Evolutionary conservation across 2,797 vertebrate species (phyloP).

Genomic region (Iguana delicatissima): DNA sequence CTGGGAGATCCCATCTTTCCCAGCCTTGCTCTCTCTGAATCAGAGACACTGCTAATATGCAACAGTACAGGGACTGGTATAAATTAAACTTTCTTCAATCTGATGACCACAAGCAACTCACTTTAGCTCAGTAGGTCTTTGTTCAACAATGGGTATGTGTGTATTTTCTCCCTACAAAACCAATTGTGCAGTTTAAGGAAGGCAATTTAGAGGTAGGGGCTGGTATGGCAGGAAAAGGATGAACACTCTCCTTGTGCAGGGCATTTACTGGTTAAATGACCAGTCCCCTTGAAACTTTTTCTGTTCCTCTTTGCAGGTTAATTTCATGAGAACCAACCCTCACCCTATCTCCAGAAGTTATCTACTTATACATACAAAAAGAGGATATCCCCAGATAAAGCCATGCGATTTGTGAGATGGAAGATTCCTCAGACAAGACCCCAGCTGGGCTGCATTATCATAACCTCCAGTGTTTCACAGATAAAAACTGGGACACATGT

Average conservation of each 20-base stretch:
- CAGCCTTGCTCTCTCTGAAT: no score
- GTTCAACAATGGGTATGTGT: background rate
- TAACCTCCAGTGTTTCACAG: no score
- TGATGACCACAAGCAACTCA: no score
- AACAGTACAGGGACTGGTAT: no score
- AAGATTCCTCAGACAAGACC: no score
- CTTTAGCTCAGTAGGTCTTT: background rate
- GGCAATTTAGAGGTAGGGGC: background rate
- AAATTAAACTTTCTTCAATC: no score
- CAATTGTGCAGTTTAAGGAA: background rate
- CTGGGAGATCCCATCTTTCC: no score
- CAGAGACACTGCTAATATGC: no score
- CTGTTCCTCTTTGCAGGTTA: background rate
- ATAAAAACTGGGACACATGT: no score
- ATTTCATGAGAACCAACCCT: background rate
- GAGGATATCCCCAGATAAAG: no score
- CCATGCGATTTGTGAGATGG: no score
- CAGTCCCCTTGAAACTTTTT: no score
- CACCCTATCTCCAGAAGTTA: background rate
- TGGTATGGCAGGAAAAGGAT: background rate
- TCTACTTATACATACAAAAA: background rate
- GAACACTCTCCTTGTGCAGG: background rate
- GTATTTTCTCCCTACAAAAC: background rate
- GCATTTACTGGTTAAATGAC: background rate
- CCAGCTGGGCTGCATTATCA: background rate